These are phyloP conservation scores for Actinia equina DNA, from an alignment of 64 coral and sea anemone genomes.

Conservation along the genomic window DNA sequence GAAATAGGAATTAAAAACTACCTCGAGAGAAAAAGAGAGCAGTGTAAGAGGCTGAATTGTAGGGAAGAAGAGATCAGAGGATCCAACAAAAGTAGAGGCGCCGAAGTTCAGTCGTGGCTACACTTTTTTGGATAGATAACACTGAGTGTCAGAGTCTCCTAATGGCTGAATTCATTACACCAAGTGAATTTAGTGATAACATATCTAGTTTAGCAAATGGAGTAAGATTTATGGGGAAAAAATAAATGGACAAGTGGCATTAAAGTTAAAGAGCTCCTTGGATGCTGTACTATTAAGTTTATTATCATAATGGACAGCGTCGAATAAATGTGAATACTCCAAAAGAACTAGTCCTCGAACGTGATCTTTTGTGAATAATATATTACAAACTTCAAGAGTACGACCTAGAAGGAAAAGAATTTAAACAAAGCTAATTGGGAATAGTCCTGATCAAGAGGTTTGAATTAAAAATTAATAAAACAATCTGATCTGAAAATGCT, in stretches of 20 bases:
- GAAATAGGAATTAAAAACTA: conserved; percentile 11
- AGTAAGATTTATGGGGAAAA: background rate
- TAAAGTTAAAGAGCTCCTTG: background rate
- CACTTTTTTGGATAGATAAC: conserved; percentile 14
- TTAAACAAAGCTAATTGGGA: background rate
- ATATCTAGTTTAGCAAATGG: background rate
- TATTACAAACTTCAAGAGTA: background rate
- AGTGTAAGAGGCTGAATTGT: background rate
- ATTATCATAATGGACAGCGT: background rate
- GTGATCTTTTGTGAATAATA: background rate
- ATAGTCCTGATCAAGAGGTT: background rate
- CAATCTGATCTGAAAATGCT: background rate
- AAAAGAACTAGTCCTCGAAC: background rate
- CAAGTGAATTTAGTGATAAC: background rate
- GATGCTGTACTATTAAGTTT: background rate
- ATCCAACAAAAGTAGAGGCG: background rate
- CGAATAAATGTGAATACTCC: background rate
- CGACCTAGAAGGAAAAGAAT: too few species aligned
- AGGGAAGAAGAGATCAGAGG: conserved; percentile 5
- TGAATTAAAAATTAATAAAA: background rate
- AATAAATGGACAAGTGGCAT: background rate
- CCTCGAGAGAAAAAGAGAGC: background rate
- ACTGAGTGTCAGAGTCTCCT: background rate
- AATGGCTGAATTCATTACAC: background rate
- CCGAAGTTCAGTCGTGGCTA: conserved; percentile 12